Conservation (phyloP, 2,113 vertebrate genomes). For the Labeo rohita region DNA sequence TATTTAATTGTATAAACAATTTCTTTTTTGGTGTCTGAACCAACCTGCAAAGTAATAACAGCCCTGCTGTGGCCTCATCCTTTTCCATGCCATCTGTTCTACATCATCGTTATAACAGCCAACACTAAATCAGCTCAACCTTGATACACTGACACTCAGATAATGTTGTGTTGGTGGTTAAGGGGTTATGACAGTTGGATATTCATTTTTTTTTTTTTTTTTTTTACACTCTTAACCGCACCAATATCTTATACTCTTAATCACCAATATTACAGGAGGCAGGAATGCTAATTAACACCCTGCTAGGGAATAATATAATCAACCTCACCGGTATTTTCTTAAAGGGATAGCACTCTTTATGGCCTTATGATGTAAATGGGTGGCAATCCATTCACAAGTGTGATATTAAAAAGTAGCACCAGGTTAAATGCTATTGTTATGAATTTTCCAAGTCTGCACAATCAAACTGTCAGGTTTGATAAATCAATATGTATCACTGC, state of each 20-base stretch:
- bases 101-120: constrained; percentile 14
- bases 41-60: constrained; percentile 13
- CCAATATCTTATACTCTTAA: no score
- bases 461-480: not conserved
- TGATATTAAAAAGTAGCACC: not conserved
- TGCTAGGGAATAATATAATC: constrained; percentile 21
- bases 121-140: constrained; percentile 6
- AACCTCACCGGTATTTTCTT: not conserved
- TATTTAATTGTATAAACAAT: not conserved
- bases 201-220: not conserved
- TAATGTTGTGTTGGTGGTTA: constrained; percentile 17
- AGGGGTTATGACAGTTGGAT: not conserved
- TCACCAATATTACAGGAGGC: constrained; percentile 8
- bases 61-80: not conserved
- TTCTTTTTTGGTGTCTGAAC: not conserved
- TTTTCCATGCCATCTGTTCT: constrained; percentile 23
- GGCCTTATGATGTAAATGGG: constrained; percentile 1
- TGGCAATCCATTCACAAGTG: constrained; percentile 15
- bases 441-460: not conserved
- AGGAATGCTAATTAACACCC: constrained; percentile 23
- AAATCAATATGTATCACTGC: not conserved
- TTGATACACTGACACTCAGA: constrained; percentile 13
- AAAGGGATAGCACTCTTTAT: not conserved
- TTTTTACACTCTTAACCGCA: not conserved
- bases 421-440: not conserved